phyloP scores from a whole-genome alignment of 1,140 invertebrate species.

The Drosophila guanche region DNA sequence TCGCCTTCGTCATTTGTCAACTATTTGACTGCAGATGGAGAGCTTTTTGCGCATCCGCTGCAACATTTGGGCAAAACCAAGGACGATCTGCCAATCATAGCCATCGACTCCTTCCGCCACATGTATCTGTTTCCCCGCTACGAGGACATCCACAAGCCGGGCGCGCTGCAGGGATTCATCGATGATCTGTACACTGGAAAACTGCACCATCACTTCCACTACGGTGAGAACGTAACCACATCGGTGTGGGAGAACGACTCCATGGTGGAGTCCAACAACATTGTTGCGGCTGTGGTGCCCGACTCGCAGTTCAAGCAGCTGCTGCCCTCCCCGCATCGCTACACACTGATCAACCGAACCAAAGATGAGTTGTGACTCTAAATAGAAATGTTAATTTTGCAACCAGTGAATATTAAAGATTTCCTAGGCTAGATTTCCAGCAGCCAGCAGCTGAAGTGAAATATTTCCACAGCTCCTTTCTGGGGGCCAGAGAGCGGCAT shows the following conservation, averaged over 20 bases:
- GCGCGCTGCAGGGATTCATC: conserved; percentile 43
- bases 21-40: conserved; percentile 43
- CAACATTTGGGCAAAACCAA: conserved; percentile 37
- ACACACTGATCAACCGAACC: conserved; percentile 29
- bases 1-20: conserved; percentile 16
- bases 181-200: conserved; percentile 13
- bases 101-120: conserved; percentile 51
- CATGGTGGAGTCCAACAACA: no score
- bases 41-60: conserved; percentile 33
- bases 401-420: not conserved
- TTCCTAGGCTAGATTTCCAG: not conserved
- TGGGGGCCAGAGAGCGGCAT: conserved; percentile 23
- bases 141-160: conserved; percentile 44
- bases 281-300: not conserved
- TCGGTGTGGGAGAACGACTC: not conserved
- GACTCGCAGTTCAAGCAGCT: conserved; percentile 60
- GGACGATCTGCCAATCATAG: conserved; percentile 48
- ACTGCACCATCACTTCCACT: conserved; percentile 24
- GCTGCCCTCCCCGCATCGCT: conserved; percentile 49
- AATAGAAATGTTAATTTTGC: not conserved
- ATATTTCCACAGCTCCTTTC: conserved; percentile 31
- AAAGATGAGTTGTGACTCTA: conserved; percentile 52
- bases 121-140: conserved; percentile 52
- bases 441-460: not conserved
- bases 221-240: no score